Evolutionary conservation across 1,140 invertebrate species (phyloP).

Genomic region (Chironomus tepperi): DNA sequence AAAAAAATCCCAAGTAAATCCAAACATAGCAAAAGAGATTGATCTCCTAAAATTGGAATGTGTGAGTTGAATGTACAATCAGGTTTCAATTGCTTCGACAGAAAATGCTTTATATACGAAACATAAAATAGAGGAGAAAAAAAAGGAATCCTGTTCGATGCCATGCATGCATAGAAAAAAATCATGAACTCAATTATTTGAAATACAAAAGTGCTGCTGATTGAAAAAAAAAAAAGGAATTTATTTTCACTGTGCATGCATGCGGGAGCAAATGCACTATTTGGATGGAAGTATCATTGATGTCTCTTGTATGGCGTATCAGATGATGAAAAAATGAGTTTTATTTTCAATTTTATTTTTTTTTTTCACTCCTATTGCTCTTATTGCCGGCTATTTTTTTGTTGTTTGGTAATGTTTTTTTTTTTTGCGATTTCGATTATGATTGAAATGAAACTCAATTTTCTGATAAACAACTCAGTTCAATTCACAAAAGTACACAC

Average conservation of each 20-base stretch:
- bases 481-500: neutral
- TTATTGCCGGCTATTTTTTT: neutral
- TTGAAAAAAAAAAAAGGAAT: neutral
- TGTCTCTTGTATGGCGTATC: neutral
- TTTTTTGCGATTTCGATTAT: neutral
- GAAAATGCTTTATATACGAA: neutral
- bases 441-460: neutral
- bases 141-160: neutral
- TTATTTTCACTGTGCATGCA: neutral
- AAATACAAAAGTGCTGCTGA: conserved; percentile 12
- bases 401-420: neutral
- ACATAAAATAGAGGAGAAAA: neutral
- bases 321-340: neutral
- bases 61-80: neutral
- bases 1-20: too few relatives aligned
- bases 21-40: neutral
- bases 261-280: neutral
- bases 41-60: conserved; percentile 1
- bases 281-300: neutral
- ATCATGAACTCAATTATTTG: conserved; percentile 2
- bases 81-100: conserved; percentile 7
- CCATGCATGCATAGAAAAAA: neutral
- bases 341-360: neutral
- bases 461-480: conserved; percentile 1
- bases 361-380: neutral